These are phyloP conservation scores for Pristis pectinata DNA, from an alignment of 2,797 vertebrate species.

Conservation along the genomic window DNA sequence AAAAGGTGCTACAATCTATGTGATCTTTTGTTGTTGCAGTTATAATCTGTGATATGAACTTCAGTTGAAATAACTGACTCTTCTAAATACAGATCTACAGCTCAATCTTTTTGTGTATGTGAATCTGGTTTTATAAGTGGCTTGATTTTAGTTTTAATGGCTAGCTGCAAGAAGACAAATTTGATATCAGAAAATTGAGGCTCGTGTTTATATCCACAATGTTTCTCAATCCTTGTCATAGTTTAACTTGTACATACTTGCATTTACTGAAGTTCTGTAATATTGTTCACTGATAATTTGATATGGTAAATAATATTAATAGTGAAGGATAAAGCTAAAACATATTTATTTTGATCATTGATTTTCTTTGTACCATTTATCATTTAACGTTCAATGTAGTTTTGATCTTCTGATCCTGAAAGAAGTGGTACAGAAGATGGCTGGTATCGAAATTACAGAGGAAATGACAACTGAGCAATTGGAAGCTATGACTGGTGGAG, in stretches of 20 bases:
- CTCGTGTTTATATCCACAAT: neutral
- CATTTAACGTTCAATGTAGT: slow-evolving; percentile 57
- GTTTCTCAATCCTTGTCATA: too few species aligned
- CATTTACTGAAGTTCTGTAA: too few species aligned
- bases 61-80: neutral
- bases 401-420: slow-evolving; percentile 97
- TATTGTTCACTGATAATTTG: neutral
- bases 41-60: neutral
- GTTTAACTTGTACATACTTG: too few species aligned
- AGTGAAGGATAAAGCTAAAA: neutral
- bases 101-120: neutral
- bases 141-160: neutral
- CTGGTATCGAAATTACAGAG: slow-evolving; percentile 96
- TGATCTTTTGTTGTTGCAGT: too few species aligned
- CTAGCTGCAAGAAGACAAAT: neutral
- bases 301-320: neutral
- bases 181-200: neutral
- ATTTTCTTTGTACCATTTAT: neutral
- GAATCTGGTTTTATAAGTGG: neutral
- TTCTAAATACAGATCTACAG: neutral
- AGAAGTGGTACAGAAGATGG: slow-evolving; percentile 99
- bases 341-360: neutral
- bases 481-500: slow-evolving; percentile 97
- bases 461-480: slow-evolving; percentile 96
- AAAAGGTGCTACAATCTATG: too few species aligned